These are phyloP conservation scores for Platycercus adscitus DNA, from an alignment of 2,113 vertebrate species.

Conservation along the genomic window DNA sequence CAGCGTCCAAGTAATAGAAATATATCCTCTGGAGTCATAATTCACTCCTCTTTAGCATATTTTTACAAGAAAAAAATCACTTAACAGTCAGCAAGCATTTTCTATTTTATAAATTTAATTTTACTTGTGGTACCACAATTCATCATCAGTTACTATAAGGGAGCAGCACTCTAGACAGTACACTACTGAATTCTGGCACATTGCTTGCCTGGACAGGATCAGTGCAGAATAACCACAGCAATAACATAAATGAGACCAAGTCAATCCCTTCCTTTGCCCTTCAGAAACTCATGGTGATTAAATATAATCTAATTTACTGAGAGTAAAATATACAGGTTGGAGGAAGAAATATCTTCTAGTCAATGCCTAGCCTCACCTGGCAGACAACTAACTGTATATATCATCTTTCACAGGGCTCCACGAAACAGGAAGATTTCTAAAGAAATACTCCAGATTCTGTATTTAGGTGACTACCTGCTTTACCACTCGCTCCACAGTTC, in stretches of 20 bases:
- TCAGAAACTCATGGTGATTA: neutral
- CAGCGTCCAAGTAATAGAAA: neutral
- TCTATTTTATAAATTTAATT: neutral
- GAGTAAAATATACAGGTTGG: neutral
- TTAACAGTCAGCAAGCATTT: neutral
- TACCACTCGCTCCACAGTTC: neutral
- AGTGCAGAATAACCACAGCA: neutral
- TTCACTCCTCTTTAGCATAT: neutral
- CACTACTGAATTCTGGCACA: neutral
- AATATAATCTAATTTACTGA: neutral
- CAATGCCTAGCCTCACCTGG: neutral
- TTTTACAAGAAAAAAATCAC: neutral
- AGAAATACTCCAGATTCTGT: neutral
- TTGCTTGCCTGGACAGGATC: neutral
- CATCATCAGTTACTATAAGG: neutral
- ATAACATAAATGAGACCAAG: neutral
- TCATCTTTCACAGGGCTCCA: neutral
- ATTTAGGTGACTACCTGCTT: neutral
- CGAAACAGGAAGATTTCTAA: neutral
- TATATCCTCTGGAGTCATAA: neutral
- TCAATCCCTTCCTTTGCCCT: neutral
- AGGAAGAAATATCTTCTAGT: neutral
- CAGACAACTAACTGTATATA: neutral
- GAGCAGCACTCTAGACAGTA: neutral
- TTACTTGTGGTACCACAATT: neutral